phyloP scores from a whole-genome alignment of 2,797 vertebrate genomes.

The Argyrosomus regius region DNA sequence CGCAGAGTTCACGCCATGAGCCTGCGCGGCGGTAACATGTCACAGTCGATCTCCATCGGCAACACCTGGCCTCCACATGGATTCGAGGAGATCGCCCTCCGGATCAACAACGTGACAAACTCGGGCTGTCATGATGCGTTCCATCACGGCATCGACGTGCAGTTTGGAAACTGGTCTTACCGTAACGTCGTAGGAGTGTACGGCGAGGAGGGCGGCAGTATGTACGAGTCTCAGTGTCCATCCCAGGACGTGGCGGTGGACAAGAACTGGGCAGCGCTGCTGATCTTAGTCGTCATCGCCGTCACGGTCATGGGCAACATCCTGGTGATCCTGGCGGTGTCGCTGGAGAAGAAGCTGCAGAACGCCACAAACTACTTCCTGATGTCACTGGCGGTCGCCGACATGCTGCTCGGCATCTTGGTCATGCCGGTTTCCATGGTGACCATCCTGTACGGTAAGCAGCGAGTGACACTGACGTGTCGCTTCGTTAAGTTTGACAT shows the following conservation, averaged over 20 bases:
- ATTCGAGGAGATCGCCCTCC: background rate
- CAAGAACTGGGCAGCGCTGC: conserved; percentile 95
- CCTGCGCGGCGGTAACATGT: conserved; percentile 60
- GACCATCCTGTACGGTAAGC: conserved; percentile 97
- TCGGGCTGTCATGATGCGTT: conserved; percentile 32
- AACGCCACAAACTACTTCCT: conserved; percentile 99
- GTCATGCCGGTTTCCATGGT: conserved; percentile 98
- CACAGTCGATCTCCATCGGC: conserved; percentile 59
- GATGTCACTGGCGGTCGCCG: conserved; percentile 97
- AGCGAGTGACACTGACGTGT: conserved; percentile 5
- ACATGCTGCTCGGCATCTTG: conserved; percentile 96
- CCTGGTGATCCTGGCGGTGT: conserved; percentile 97
- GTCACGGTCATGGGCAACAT: conserved; percentile 96
- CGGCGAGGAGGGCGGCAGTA: conserved; percentile 77
- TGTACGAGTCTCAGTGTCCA: conserved; percentile 74
- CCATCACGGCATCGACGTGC: background rate
- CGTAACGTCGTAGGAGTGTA: conserved; percentile 69
- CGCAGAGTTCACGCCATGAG: conserved; percentile 55
- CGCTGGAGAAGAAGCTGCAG: conserved; percentile 97
- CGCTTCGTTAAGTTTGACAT: conserved; percentile 21
- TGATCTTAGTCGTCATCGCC: conserved; percentile 90
- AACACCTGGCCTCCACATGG: conserved; percentile 42
- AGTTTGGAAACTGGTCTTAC: conserved; percentile 79
- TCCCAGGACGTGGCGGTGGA: conserved; percentile 67
- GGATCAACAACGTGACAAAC: conserved; percentile 23